Percentiles rank a stretch among this genome's conserved stretches.
Conservation (phyloP, 35 echinoderm and acorn worm genomes). For the Diadema setosum region DNA sequence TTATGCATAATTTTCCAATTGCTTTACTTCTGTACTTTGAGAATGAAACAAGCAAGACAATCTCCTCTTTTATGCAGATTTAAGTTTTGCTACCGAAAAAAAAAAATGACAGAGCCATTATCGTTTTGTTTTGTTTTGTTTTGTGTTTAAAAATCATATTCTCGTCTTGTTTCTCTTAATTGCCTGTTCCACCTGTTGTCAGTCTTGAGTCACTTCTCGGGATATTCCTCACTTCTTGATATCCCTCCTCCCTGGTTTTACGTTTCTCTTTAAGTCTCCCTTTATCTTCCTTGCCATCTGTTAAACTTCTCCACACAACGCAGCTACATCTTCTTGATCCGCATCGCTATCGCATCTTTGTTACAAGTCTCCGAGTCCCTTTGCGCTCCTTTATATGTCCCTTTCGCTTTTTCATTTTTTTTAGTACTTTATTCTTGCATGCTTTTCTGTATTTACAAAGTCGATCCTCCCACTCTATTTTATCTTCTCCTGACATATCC, state of each 20-base stretch:
- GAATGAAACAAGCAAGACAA: not conserved
- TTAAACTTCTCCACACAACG: not conserved
- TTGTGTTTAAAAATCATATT: not conserved
- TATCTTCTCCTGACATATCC: not conserved
- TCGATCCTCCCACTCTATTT: not conserved
- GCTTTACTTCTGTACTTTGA: not conserved
- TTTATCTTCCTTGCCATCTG: not conserved
- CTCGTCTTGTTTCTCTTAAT: not conserved
- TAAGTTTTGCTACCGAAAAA: not conserved
- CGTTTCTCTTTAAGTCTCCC: not conserved
- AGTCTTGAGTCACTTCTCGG: not conserved
- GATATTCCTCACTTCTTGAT: not conserved
- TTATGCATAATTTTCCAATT: not conserved
- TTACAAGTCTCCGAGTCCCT: not conserved
- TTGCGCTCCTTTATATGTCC: not conserved
- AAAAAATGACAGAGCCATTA: not conserved
- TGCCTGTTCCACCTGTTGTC: not conserved
- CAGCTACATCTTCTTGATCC: not conserved
- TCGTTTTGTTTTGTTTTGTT: not conserved
- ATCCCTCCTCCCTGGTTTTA: not conserved
- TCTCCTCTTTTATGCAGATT: not conserved
- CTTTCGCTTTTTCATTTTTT: not conserved
- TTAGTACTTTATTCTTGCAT: not conserved
- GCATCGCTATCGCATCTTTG: not conserved
- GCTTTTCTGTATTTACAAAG: not conserved